Percentiles rank a stretch among this genome's conserved stretches.
Conservation (phyloP, 37 sponge, comb jelly and placozoan species). For the Lycopodina hypogea region DNA sequence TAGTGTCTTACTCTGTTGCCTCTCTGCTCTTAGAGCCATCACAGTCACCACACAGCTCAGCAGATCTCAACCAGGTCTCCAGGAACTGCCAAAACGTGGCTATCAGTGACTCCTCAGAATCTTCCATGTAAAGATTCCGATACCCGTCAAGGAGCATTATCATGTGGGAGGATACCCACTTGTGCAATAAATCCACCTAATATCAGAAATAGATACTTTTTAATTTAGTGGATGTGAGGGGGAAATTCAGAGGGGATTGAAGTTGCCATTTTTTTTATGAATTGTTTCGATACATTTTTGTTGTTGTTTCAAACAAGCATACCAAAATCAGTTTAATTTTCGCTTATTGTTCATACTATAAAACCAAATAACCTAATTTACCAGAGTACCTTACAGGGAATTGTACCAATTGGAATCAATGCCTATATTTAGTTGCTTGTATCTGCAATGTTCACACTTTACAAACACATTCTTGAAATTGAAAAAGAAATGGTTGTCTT, state of each 20-base stretch:
- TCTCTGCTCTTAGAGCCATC: neutral
- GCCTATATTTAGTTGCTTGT: too few species aligned
- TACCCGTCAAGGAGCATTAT: neutral
- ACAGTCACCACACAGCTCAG: neutral
- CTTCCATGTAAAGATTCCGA: neutral
- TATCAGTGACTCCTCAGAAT: neutral
- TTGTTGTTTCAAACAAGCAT: too few species aligned
- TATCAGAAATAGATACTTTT: neutral
- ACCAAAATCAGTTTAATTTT: too few species aligned
- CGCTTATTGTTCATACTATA: too few species aligned
- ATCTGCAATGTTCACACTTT: too few species aligned
- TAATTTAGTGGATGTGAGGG: neutral
- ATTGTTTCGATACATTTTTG: too few species aligned
- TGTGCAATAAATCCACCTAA: slow-evolving; percentile 1
- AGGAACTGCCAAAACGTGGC: neutral
- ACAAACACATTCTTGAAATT: too few species aligned
- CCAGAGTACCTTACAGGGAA: too few species aligned
- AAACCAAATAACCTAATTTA: too few species aligned
- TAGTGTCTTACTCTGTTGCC: neutral
- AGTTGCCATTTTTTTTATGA: too few species aligned
- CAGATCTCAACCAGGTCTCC: neutral
- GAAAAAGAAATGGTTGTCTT: too few species aligned
- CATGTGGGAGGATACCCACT: neutral
- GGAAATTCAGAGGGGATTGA: neutral
- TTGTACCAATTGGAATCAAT: too few species aligned